Percentiles rank a stretch among this genome's conserved stretches.
phyloP scores from a whole-genome alignment of 2,888 invertebrate genomes.

The Tachina lurida region DNA sequence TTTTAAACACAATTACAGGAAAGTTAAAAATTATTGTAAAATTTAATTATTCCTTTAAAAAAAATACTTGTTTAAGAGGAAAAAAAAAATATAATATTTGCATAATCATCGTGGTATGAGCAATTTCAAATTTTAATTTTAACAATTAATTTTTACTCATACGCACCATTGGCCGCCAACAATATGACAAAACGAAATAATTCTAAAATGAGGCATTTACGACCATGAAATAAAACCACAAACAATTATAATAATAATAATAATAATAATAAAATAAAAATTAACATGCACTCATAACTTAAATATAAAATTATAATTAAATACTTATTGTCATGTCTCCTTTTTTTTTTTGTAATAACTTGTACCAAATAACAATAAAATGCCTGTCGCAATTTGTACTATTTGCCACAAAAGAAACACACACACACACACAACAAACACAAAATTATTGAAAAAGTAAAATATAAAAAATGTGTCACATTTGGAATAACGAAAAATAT shows the following conservation, averaged over 20 bases:
- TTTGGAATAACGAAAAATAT: conserved; percentile 27
- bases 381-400: conserved; percentile 37
- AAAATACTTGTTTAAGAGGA: background rate
- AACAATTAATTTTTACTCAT: conserved; percentile 57
- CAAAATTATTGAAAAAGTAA: conserved; percentile 25
- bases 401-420: conserved; percentile 27
- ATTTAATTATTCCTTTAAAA: background rate
- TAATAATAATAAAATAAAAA: conserved; percentile 38
- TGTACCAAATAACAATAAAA: conserved; percentile 25
- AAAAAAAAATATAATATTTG: background rate
- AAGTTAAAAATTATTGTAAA: background rate
- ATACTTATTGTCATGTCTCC: conserved; percentile 15
- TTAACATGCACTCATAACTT: conserved; percentile 23
- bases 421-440: background rate
- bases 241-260: background rate
- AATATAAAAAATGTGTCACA: conserved; percentile 32
- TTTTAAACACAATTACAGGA: background rate
- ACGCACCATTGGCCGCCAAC: conserved; percentile 49
- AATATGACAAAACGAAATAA: conserved; percentile 25
- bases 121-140: conserved; percentile 39
- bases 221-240: conserved; percentile 35
- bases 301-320: conserved; percentile 53
- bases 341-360: conserved; percentile 7
- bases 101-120: conserved; percentile 29
- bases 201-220: conserved; percentile 34